Percentiles rank a stretch among this genome's conserved stretches.
phyloP scores from a whole-genome alignment of 2,797 vertebrate genomes.

The Callimico goeldii region DNA sequence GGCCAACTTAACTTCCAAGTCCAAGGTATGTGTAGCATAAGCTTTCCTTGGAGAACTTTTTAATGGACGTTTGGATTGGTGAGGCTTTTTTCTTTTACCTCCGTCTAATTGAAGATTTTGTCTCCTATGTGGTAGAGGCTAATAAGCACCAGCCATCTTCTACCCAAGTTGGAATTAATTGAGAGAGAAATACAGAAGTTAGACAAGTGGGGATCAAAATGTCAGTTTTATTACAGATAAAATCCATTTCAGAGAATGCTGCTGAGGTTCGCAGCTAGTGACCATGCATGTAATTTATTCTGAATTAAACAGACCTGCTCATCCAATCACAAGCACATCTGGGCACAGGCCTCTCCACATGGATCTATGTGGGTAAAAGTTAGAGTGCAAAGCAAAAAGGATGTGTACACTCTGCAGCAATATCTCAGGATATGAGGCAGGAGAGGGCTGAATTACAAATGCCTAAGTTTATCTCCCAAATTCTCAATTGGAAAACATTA shows the following conservation, averaged over 20 bases:
- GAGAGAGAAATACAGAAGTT: neutral
- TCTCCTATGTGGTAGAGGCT: neutral
- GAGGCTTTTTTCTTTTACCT: neutral
- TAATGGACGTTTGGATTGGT: neutral
- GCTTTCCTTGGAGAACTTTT: neutral
- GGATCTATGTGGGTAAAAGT: neutral
- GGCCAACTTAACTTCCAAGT: neutral
- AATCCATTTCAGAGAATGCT: neutral
- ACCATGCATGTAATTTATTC: neutral
- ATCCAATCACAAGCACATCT: neutral
- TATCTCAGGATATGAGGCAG: neutral
- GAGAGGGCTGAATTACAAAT: neutral
- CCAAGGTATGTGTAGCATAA: neutral
- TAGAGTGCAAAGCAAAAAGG: neutral
- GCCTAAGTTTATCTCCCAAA: neutral
- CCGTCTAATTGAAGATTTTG: neutral
- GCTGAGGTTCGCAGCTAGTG: neutral
- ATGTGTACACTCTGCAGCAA: neutral
- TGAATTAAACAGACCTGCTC: neutral
- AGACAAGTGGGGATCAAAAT: neutral
- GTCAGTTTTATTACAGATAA: neutral
- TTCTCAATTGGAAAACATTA: neutral
- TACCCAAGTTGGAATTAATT: constrained; percentile 38
- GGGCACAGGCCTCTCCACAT: neutral
- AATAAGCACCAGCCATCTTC: neutral